Conservation (phyloP, 2,797 vertebrate species). For the Hyperoplus immaculatus region DNA sequence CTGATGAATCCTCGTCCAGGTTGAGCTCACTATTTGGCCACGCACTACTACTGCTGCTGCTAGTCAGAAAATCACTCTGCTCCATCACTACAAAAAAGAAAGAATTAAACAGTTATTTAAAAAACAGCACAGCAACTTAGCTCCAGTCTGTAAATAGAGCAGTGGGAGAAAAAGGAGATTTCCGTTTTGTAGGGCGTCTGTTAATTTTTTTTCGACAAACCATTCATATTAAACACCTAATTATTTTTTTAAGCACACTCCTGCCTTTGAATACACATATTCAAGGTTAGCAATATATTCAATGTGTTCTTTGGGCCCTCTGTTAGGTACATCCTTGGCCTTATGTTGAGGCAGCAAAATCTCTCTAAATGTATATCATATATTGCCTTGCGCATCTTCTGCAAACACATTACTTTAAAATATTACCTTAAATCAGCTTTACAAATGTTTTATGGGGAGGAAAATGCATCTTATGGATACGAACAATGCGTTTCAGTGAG, state of each 20-base stretch:
- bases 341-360: neutral
- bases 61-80: constrained; percentile 67
- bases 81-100: constrained; percentile 72
- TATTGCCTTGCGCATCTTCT: neutral
- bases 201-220: neutral
- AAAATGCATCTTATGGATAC: neutral
- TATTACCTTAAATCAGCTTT: neutral
- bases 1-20: constrained; percentile 83
- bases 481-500: neutral
- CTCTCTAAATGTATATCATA: neutral
- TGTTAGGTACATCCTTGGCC: neutral
- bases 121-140: neutral
- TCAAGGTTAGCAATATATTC: neutral
- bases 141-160: neutral
- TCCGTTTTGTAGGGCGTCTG: neutral
- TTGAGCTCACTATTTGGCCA: constrained; percentile 60
- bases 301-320: neutral
- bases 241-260: neutral
- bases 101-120: neutral
- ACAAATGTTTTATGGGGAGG: neutral
- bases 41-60: constrained; percentile 62
- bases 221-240: neutral
- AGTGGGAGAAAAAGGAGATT: neutral
- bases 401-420: neutral
- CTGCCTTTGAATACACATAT: neutral